Evolutionary conservation across 2,888 invertebrate genomes (phyloP), one percentile per base, ranked within the genome.

Genomic region (Geotrupes spiniger): DNA sequence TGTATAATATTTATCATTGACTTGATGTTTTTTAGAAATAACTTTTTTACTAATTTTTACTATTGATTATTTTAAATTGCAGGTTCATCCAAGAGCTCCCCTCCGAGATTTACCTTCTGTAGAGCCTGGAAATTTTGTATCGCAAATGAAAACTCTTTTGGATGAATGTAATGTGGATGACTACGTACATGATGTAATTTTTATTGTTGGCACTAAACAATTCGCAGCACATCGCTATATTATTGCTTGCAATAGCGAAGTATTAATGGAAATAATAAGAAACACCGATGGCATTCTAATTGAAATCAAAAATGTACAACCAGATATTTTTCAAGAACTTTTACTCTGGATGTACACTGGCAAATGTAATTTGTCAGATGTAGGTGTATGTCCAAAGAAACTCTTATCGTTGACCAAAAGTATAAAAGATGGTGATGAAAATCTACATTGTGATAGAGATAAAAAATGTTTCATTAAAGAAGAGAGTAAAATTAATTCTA

Each of bases 201-300:
- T 91, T 60, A 79, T 82, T 76, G 82, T 83, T 39, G 82, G 81
- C 17, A 69, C 75, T 42, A 77, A 78, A 56, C 68, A 67, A 2
- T 88, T 82, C 71, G 80, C 85, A 0, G 87, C 84, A 0, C 92
- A 92, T 69, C 81, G 80, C 57, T 89, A 80, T 68, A 81, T 92
- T 41, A 67, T 92, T 1, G 81, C 83, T 0, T 78, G 78, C 0
- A 77, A 79, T 53, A 84, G 85, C 49, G 78, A 82, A 4, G 78
- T 79, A 12, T 76, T 91, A 4, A 77, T 78, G 56, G 78, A 81
- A 49, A 58, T 82, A 1, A 77, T 84, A 49, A 64, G 69, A 46
- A 72, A 78, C 9, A 60, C 64, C 4, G 57, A 68, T 15, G 56
- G 61, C 9, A 73, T 74, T 0, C 64, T 70, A 1, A 63, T 85